phyloP scores from a whole-genome alignment of 2,888 invertebrate species.

The Ecliptopera silaceata region DNA sequence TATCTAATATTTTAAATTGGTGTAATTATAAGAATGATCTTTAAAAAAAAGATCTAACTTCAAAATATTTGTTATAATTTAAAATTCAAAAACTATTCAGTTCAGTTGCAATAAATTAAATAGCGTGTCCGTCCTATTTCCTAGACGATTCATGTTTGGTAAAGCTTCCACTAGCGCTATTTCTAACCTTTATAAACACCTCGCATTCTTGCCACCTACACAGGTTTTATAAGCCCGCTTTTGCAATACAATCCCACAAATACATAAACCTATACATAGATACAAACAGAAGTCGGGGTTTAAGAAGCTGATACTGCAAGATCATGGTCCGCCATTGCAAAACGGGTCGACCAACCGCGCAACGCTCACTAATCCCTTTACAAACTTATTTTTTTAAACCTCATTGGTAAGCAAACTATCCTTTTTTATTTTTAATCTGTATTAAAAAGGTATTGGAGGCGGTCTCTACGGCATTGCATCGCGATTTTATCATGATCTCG shows the following conservation, averaged over 20 bases:
- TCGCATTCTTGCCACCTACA: conserved; percentile 5
- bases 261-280: conserved; percentile 4
- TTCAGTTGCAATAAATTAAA: too few species aligned
- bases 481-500: conserved; percentile 39
- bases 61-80: too few species aligned
- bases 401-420: conserved; percentile 28
- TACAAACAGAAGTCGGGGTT: conserved; percentile 24
- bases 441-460: conserved; percentile 33
- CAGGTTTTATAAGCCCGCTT: neutral
- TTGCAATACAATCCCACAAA: conserved; percentile 8
- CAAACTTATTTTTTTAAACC: conserved; percentile 61
- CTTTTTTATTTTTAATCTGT: conserved; percentile 60
- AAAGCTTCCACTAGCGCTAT: neutral
- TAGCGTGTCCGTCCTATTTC: too few species aligned
- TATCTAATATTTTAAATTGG: too few species aligned
- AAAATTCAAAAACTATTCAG: too few species aligned
- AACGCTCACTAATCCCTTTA: conserved; percentile 64
- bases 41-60: too few species aligned
- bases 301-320: conserved; percentile 36
- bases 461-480: conserved; percentile 33
- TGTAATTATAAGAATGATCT: too few species aligned
- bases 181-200: neutral
- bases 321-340: conserved; percentile 55
- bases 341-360: conserved; percentile 59
- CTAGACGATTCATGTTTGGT: neutral